These are phyloP conservation scores for Herpailurus yagouaroundi DNA, from an alignment of 2,113 vertebrate species.

Conservation along the genomic window DNA sequence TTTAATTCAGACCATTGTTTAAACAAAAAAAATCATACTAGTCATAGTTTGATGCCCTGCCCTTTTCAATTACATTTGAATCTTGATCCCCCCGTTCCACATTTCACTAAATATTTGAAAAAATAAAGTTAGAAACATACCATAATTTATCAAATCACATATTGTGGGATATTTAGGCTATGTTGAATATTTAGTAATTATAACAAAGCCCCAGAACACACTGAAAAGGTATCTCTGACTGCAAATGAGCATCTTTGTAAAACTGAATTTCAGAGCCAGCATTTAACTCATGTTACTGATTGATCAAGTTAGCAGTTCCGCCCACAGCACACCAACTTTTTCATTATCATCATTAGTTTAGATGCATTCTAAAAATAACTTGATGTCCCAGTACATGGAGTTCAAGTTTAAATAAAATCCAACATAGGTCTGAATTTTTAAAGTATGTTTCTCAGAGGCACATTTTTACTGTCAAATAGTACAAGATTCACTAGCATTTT, in stretches of 20 bases:
- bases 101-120: constrained; percentile 15
- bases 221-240: neutral
- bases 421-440: neutral
- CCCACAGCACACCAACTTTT: neutral
- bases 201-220: neutral
- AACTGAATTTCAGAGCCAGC: neutral
- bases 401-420: neutral
- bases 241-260: neutral
- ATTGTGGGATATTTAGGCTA: neutral
- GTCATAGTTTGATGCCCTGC: neutral
- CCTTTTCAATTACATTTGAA: neutral
- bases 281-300: neutral
- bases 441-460: neutral
- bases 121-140: neutral
- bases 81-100: neutral
- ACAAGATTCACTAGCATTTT: neutral
- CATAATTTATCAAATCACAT: neutral
- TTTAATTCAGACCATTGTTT: neutral
- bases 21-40: neutral
- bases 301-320: neutral
- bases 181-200: neutral
- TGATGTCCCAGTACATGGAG: neutral
- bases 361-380: neutral
- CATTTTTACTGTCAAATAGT: neutral
- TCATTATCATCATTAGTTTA: neutral